phyloP scores from a whole-genome alignment of 2,113 vertebrate species.

The Bambusicola thoracicus region DNA sequence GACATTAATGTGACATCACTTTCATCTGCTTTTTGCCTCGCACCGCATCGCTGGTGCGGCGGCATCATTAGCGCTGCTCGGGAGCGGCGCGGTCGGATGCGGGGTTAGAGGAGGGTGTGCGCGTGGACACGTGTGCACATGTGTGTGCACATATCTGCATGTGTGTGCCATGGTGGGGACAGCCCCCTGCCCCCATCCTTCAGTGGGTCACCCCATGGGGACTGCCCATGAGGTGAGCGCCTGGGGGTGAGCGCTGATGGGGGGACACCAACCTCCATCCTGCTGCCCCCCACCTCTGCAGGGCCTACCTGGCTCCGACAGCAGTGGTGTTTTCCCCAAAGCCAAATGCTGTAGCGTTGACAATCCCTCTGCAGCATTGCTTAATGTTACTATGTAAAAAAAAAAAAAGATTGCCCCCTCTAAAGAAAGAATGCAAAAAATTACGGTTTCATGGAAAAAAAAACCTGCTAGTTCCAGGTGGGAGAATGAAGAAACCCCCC shows the following conservation, averaged over 20 bases:
- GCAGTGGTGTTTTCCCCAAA: rapidly evolving
- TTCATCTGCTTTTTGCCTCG: slow-evolving; percentile 47
- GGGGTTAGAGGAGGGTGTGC: background rate
- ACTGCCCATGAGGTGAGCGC: background rate
- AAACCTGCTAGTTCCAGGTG: slow-evolving; percentile 11
- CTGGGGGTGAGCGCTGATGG: background rate
- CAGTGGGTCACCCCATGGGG: rapidly evolving
- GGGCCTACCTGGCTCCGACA: background rate
- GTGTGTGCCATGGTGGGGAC: background rate
- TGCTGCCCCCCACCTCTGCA: background rate
- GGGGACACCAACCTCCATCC: background rate
- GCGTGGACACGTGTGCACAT: rapidly evolving
- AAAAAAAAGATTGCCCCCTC: rapidly evolving
- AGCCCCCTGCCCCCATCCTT: background rate
- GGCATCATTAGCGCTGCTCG: background rate
- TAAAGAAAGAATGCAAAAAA: rapidly evolving
- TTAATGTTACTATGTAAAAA: background rate
- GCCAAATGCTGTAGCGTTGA: background rate
- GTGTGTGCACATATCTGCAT: rapidly evolving
- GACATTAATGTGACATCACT: slow-evolving; percentile 72
- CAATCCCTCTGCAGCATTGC: rapidly evolving
- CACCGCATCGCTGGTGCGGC: background rate
- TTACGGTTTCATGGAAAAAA: background rate
- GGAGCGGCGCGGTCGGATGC: background rate
- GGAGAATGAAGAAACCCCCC: background rate